phyloP scores from a whole-genome alignment of 2,797 vertebrate genomes.

The Lacerta agilis region DNA sequence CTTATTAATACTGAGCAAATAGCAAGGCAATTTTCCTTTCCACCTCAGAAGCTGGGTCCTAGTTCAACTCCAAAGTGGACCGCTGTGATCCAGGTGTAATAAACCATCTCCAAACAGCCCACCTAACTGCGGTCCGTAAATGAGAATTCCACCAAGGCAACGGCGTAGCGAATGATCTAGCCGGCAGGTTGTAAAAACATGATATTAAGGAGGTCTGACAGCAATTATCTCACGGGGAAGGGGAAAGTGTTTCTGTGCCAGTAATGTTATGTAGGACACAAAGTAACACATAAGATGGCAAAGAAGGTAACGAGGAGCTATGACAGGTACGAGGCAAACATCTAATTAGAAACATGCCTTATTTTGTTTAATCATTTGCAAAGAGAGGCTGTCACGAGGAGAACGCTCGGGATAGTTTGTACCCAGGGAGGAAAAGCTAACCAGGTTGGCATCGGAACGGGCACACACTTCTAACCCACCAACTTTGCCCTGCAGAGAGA shows the following conservation, averaged over 20 bases:
- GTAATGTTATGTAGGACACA: neutral
- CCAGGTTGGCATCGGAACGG: neutral
- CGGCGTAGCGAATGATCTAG: neutral
- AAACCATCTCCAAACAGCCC: neutral
- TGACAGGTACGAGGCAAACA: neutral
- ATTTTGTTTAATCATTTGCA: neutral
- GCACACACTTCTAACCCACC: neutral
- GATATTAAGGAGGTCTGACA: neutral
- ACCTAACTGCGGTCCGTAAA: neutral
- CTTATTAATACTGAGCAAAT: too few relatives aligned
- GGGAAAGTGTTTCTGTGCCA: neutral
- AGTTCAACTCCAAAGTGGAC: neutral
- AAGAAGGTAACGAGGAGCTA: neutral
- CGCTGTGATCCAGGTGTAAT: too few relatives aligned
- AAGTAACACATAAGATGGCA: neutral
- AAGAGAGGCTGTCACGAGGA: too few relatives aligned
- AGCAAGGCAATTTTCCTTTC: neutral
- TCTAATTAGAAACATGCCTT: neutral
- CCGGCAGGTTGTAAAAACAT: conserved; percentile 4
- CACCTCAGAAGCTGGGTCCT: neutral
- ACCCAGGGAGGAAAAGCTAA: neutral
- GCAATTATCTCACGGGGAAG: neutral
- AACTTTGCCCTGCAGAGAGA: neutral
- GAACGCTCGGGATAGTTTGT: neutral
- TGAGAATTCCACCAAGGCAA: neutral